Evolutionary conservation across 2,888 invertebrate species (phyloP), one percentile per base, ranked within the genome.

Genomic region (Galerucella calmariensis): DNA sequence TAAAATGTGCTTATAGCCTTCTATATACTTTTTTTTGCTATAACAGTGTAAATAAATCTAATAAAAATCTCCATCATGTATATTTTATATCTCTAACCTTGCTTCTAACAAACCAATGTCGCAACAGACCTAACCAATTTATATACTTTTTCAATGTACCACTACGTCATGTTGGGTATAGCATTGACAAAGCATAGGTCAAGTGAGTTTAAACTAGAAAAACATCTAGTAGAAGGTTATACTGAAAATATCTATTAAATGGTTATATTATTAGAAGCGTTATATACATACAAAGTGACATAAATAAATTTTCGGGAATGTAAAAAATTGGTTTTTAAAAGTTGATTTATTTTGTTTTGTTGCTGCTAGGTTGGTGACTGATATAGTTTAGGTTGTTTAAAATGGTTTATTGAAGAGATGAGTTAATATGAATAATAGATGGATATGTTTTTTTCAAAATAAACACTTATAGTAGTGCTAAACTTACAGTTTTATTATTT

Each of bases 121-220:
- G 75, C 75, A 69, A 72, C 56, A 59, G 56, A 61, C 65, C 35
- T 53, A 65, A 51, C 62, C 70, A 27, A 70, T 70, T 70, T 65
- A 66, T 59, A 59, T n/a, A n/a, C 65, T 71, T 66, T 72, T 72
- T 66, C 58, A 67, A 71, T 75, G 20, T 16, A 65, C 44, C 62
- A 59, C 59, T 70, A 73, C 74, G 72, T 72, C 71, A 73, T 71
- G 76, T 61, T 66, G 65, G 70, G 62, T 74, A 67, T 67, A 75
- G 75, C 76, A 78, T 78, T 78, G 78, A 77, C 76, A 72, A 72
- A 72, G 73, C 74, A 73, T 74, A 76, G 78, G 78, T 78, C 78
- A 78, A 76, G 75, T 69, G 70, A 78, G 78, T 78, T 78, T 75
- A 73, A 71, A 76, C 78, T 75, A 75, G 73, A 75, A 78, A 35